These are phyloP conservation scores for Chlorops oryzae DNA, from an alignment of 1,140 invertebrate genomes.

Conservation along the genomic window DNA sequence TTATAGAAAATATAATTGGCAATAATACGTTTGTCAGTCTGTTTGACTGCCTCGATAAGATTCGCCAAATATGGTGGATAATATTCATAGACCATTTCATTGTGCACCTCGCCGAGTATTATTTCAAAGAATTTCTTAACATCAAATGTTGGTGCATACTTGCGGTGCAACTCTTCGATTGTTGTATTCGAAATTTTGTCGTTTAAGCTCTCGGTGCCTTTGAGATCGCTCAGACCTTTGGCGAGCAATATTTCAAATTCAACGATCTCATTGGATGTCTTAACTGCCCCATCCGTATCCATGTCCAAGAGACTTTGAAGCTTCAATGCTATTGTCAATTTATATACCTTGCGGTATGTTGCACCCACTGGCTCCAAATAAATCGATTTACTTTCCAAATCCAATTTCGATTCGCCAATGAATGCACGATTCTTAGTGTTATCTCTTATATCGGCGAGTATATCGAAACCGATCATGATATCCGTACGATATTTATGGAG, in stretches of 20 bases:
- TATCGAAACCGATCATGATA: constrained; percentile 20
- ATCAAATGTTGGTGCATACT: constrained; percentile 21
- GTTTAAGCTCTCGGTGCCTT: constrained; percentile 12
- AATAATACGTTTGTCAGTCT: constrained; percentile 19
- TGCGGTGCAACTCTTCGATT: constrained; percentile 20
- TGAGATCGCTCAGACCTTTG: constrained; percentile 20
- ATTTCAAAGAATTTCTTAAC: constrained; percentile 20
- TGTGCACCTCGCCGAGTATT: constrained; percentile 18
- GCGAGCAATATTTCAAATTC: constrained; percentile 34
- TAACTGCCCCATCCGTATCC: constrained; percentile 5
- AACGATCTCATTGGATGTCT: constrained; percentile 25
- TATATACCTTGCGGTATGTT: constrained; percentile 19
- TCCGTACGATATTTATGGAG: constrained; percentile 18
- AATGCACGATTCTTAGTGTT: constrained; percentile 26
- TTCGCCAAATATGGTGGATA: constrained; percentile 24
- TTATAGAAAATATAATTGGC: constrained; percentile 36
- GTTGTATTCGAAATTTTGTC: constrained; percentile 16
- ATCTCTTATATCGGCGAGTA: constrained; percentile 25
- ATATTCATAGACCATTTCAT: constrained; percentile 24
- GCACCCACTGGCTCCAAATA: constrained; percentile 21
- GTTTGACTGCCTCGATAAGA: constrained; percentile 17
- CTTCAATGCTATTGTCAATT: constrained; percentile 6
- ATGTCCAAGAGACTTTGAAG: constrained; percentile 20
- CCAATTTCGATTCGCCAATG: constrained; percentile 21
- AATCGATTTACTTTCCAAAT: constrained; percentile 21